Percentiles rank a stretch among this genome's conserved stretches.
phyloP scores from a whole-genome alignment of 1,140 invertebrate species.

The Stegodyphus dumicola region DNA sequence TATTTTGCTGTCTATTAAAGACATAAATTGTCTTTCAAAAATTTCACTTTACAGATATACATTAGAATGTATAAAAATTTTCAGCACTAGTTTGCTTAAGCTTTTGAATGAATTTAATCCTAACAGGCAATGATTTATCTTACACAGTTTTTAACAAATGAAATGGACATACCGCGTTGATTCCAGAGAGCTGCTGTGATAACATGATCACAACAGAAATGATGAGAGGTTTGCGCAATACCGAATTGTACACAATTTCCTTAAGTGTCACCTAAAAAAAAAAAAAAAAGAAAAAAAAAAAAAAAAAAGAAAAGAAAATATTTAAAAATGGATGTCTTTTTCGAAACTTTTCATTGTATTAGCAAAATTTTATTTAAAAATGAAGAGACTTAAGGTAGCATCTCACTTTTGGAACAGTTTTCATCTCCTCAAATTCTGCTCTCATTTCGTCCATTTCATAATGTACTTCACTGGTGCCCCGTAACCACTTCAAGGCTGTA shows the following conservation, averaged over 20 bases:
- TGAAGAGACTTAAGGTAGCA: neutral
- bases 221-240: conserved; percentile 80
- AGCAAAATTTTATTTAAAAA: neutral
- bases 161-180: conserved; percentile 80
- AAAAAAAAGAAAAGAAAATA: neutral
- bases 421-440: conserved; percentile 80
- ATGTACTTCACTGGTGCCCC: conserved; percentile 80
- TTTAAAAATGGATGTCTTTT: neutral
- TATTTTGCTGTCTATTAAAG: too few relatives aligned
- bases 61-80: too few relatives aligned
- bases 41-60: too few relatives aligned
- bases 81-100: too few relatives aligned
- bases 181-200: conserved; percentile 89
- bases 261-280: conserved; percentile 72
- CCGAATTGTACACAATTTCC: conserved; percentile 78
- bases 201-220: conserved; percentile 88
- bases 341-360: neutral
- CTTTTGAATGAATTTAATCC: too few relatives aligned
- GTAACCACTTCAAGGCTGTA: conserved; percentile 79
- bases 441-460: conserved; percentile 90
- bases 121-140: too few relatives aligned
- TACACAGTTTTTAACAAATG: neutral
- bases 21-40: too few relatives aligned
- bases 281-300: neutral
- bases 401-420: conserved; percentile 75